phyloP scores from a whole-genome alignment of 2,797 vertebrate genomes.

The Setipinna tenuifilis region DNA sequence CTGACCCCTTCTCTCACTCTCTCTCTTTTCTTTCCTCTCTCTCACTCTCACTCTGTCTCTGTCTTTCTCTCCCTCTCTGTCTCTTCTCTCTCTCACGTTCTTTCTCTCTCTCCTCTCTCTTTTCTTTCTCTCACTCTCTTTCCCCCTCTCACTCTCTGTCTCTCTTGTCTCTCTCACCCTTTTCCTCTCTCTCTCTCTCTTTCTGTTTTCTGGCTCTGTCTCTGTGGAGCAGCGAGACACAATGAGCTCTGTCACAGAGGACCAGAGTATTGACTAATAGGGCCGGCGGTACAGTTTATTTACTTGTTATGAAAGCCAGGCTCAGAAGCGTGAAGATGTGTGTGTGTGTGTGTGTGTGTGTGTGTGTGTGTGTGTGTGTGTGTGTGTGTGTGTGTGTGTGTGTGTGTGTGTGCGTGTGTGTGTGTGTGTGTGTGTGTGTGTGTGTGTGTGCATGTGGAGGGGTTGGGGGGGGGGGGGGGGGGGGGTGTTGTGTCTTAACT shows the following conservation, averaged over 20 bases:
- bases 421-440: too few species aligned
- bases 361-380: not conserved
- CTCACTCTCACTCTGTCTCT: not conserved
- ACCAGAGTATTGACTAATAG: not conserved
- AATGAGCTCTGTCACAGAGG: slow-evolving; percentile 16
- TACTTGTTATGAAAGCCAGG: slow-evolving; percentile 16
- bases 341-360: not conserved
- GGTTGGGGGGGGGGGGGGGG: too few species aligned
- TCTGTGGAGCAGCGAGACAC: not conserved
- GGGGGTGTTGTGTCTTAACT: not conserved
- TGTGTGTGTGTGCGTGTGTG: too few species aligned
- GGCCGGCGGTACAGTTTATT: not conserved
- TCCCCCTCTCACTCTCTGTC: not conserved
- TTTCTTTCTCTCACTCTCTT: not conserved
- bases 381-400: too few species aligned
- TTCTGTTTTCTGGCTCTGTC: not conserved
- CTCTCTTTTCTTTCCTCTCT: not conserved
- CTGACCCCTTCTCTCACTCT: not conserved
- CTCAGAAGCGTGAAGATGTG: not conserved
- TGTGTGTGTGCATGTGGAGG: too few species aligned
- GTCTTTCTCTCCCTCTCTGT: not conserved
- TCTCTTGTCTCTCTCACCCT: not conserved
- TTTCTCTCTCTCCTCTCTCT: not conserved
- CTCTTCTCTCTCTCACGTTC: not conserved
- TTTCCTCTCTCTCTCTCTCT: not conserved